Base-by-base conservation (phyloP, 1,140 invertebrate species). In the Sinonovacula constricta region DNA sequence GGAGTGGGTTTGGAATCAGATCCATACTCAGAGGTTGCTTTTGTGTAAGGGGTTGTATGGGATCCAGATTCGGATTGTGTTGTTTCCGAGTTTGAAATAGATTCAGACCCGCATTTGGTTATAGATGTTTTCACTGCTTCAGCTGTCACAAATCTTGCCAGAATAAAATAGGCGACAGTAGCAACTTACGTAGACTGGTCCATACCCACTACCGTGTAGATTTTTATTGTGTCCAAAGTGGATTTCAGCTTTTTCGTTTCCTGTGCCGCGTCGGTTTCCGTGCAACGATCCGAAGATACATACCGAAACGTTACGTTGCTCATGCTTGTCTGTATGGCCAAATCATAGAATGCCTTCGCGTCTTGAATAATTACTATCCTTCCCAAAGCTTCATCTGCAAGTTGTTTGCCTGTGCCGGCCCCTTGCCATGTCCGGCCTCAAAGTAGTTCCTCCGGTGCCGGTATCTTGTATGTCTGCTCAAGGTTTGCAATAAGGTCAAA, bases 381-480 rank as follows among this genome's bases (percentile, higher is more conserved):
- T 51, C 49, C 57, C n/a, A 79, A 36, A 26, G 82, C 82, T 28
- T 70, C 49, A 57, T 83, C 74, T 1, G 80, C 80, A 31, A 81
- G 36, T 1, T 79, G 26, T 65, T 83, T 83, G 7, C 36, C 31
- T 4, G 75, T 65, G 3, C 77, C 74, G 78, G 81, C 3, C 77
- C 70, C 31, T 82, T 80, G 36, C 69, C 77, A n/a, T n/a, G n/a
- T n/a, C n/a, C n/a, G n/a, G n/a, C n/a, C n/a, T n/a, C n/a, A n/a
- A n/a, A n/a, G n/a, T 24, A 80, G 81, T 3, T 71, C 72, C 81
- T 78, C 80, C 10, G 7, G 15, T 1, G 68, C 80, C 14, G 12
- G 4, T 2, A 65, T 36, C 18, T 33, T 39, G 49, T 45, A 66
- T 10, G 33, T 10, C 26, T 0, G 18, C 54, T 36, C 36, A 57